Conservation (phyloP, 2,113 vertebrate species). For the Brachyhypopomus occidentalis region DNA sequence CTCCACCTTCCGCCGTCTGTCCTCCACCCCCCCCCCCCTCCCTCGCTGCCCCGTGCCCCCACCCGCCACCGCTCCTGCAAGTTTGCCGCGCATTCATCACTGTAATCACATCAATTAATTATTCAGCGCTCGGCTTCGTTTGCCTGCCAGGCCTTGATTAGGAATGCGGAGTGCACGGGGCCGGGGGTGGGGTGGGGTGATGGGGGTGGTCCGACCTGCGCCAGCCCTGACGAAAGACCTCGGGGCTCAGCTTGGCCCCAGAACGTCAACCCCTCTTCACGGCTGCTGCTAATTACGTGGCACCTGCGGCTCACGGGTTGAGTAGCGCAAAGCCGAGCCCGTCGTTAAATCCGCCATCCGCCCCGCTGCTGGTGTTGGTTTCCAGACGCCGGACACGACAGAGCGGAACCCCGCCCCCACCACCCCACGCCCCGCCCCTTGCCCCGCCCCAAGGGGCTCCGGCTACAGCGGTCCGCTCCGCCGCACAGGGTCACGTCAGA, state of each 20-base stretch:
- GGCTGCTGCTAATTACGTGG: constrained; percentile 33
- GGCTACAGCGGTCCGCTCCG: constrained; percentile 14
- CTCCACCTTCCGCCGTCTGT: constrained; percentile 31
- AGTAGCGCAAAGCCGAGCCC: constrained; percentile 41
- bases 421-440: too few species aligned
- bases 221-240: constrained; percentile 33
- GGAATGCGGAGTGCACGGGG: constrained; percentile 56
- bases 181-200: background rate
- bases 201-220: background rate
- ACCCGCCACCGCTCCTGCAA: constrained; percentile 31
- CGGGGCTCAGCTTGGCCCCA: background rate
- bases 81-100: constrained; percentile 73
- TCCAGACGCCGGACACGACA: constrained; percentile 3
- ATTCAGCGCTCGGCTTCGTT: constrained; percentile 72
- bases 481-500: constrained; percentile 33
- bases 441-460: too few species aligned
- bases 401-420: too few species aligned
- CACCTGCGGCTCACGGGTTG: constrained; percentile 35
- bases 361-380: background rate
- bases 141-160: constrained; percentile 68
- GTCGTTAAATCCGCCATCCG: background rate
- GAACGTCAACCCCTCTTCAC: constrained; percentile 19
- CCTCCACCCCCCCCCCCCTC: background rate
- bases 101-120: constrained; percentile 76
- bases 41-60: background rate